These are phyloP conservation scores for Stigmatopora nigra DNA, from an alignment of 2,113 vertebrate genomes.

Conservation along the genomic window DNA sequence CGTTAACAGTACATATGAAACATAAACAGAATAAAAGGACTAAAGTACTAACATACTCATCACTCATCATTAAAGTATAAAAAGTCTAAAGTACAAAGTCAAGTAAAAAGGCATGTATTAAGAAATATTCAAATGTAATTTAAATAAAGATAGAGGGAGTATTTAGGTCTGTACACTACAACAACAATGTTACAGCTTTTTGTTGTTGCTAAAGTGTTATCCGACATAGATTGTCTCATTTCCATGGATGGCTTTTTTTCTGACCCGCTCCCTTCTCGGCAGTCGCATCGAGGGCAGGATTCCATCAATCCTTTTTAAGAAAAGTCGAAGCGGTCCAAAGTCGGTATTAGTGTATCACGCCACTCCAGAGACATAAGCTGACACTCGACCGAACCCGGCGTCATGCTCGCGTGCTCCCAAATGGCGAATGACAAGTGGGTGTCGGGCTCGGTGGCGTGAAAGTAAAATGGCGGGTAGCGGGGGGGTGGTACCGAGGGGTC, in stretches of 20 bases:
- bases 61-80: too few species aligned
- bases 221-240: background rate
- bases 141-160: too few species aligned
- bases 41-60: too few species aligned
- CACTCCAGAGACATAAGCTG: background rate
- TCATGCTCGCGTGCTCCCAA: background rate
- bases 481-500: too few species aligned
- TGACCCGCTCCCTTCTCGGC: background rate
- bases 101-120: too few species aligned
- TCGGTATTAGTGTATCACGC: background rate
- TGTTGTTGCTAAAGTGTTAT: background rate
- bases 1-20: too few species aligned
- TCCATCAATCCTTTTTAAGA: constrained; percentile 4
- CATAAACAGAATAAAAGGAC: too few species aligned
- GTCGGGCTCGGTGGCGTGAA: constrained; percentile 4
- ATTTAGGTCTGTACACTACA: background rate
- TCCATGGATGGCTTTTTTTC: background rate
- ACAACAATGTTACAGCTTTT: background rate
- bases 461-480: constrained; percentile 1
- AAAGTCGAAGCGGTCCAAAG: background rate
- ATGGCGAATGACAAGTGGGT: background rate
- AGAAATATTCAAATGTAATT: too few species aligned
- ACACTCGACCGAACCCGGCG: background rate
- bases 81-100: too few species aligned
- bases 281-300: background rate